A percentile compares a stretch with the other conserved stretches of the same genome.
Conservation (phyloP, 2,113 vertebrate species). For the Corydoras sp. region DNA sequence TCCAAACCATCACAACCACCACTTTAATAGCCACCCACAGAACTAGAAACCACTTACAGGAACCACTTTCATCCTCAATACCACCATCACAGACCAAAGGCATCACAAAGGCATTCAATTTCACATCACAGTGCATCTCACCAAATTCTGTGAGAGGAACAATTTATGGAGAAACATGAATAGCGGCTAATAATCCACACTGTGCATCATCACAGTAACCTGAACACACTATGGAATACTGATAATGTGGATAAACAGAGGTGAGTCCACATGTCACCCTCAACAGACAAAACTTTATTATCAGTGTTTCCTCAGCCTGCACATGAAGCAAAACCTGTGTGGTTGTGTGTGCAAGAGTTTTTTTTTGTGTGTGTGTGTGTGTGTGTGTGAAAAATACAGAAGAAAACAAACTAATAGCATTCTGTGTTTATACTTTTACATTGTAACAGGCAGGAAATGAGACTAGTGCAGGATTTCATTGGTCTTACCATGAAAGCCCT, state of each 20-base stretch:
- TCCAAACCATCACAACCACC: background rate
- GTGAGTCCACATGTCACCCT: background rate
- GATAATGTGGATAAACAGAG: slow-evolving; percentile 1
- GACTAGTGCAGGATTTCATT: background rate
- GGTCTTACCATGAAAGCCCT: background rate
- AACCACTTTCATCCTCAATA: background rate
- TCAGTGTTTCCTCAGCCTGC: slow-evolving; percentile 23
- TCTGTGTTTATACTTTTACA: background rate
- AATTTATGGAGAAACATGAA: slow-evolving; percentile 14
- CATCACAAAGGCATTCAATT: no score
- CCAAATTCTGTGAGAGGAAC: slow-evolving; percentile 7
- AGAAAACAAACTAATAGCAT: background rate
- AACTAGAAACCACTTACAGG: background rate
- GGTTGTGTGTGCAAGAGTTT: background rate
- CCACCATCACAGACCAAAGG: background rate
- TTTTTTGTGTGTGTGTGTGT: slow-evolving; percentile 5
- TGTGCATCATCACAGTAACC: slow-evolving; percentile 17
- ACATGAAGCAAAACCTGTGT: slow-evolving; percentile 2
- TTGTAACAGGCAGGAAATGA: background rate
- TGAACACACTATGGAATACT: slow-evolving; percentile 7
- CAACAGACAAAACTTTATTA: slow-evolving; percentile 7
- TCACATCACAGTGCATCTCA: background rate
- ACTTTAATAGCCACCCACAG: background rate
- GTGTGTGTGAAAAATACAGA: slow-evolving; percentile 9
- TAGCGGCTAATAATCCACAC: slow-evolving; percentile 19